Evolutionary conservation across 30 jellyfish, hydroid and myxozoan genomes (phyloP), one percentile per base, ranked within the genome.

Genomic region (Catostylus mosaicus): DNA sequence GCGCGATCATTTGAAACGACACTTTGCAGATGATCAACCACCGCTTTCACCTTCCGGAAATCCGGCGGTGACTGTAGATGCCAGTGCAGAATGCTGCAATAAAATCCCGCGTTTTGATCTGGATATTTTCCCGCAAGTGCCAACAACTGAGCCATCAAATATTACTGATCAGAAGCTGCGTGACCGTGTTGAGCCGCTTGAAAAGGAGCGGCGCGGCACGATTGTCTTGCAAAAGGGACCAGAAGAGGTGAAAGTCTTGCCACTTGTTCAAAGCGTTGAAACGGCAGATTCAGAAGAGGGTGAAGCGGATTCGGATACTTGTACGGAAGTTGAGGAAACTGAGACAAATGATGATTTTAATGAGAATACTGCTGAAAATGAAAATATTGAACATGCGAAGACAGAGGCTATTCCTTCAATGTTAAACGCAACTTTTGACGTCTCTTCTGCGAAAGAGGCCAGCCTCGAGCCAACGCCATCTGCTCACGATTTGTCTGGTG

Each of bases 121-220:
- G 4, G 65, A 74, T 16, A 19, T 22, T 36, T 19, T 74, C 34
- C 64, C 75, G 46, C 75, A 29, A 20, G 66, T 79, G 46, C 81
- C 78, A n/a, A 29, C 71, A 29, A 45, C 54, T 3, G 89, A 61
- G 34, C 71, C 71, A 22, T 56, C 71, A 2, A 37, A 20, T 36
- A 33, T 16, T n/a, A 30, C 32, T 1, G 54, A 32, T 14, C 68
- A 57, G 47, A 36, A 33, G 1, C 63, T 26, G 27, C 33, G 4
- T 27, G 38, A 35, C 35, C n/a, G 29, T 19, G 12, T 36, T 8
- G 67, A 22, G 63, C 4, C 60, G 48, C 72, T 6, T 7, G 79
- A 10, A 19, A 34, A 43, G 38, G 88, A 77, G 37, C 36, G 88
- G 78, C 88, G 88, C 67, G 88, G 76, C 6, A 77, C 88, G 52